These are phyloP conservation scores for Drosophila kuntzei DNA, from an alignment of 2,888 invertebrate genomes.

Conservation along the genomic window DNA sequence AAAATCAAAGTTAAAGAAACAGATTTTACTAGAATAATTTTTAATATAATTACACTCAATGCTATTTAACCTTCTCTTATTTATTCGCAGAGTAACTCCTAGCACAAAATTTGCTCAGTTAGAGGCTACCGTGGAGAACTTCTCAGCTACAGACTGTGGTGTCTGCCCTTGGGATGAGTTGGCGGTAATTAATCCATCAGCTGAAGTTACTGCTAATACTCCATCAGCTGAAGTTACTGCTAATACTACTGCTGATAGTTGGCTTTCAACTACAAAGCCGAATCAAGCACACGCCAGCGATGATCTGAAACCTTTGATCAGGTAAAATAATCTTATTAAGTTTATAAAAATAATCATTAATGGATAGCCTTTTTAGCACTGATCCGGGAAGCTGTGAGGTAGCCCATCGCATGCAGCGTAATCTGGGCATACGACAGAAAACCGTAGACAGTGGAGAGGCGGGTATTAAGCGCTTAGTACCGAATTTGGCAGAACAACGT, in stretches of 20 bases:
- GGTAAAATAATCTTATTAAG: slow-evolving; percentile 56
- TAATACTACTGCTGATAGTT: neutral
- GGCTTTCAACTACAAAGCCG: neutral
- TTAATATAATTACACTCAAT: neutral
- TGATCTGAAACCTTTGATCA: slow-evolving; percentile 67
- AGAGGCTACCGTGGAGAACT: slow-evolving; percentile 80
- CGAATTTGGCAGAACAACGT: slow-evolving; percentile 83
- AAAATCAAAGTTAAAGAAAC: no score
- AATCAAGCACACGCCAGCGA: neutral
- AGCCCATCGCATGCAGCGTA: slow-evolving; percentile 88
- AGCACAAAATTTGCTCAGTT: slow-evolving; percentile 77
- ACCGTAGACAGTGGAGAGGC: slow-evolving; percentile 89
- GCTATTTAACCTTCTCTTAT: neutral
- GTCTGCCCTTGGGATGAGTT: slow-evolving; percentile 85
- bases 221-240: slow-evolving; percentile 2
- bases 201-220: slow-evolving; percentile 59
- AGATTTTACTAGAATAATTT: no score
- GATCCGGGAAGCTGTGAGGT: slow-evolving; percentile 90
- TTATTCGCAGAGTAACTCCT: slow-evolving; percentile 75
- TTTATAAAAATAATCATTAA: neutral
- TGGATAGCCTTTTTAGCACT: slow-evolving; percentile 59
- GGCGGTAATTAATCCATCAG: slow-evolving; percentile 33
- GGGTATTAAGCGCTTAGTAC: slow-evolving; percentile 85
- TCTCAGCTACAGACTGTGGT: slow-evolving; percentile 62
- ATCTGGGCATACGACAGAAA: slow-evolving; percentile 89